Percentiles rank a stretch among this genome's conserved stretches.
phyloP scores from a whole-genome alignment of 2,797 vertebrate species.

The Mormyrus hasselquistii region DNA sequence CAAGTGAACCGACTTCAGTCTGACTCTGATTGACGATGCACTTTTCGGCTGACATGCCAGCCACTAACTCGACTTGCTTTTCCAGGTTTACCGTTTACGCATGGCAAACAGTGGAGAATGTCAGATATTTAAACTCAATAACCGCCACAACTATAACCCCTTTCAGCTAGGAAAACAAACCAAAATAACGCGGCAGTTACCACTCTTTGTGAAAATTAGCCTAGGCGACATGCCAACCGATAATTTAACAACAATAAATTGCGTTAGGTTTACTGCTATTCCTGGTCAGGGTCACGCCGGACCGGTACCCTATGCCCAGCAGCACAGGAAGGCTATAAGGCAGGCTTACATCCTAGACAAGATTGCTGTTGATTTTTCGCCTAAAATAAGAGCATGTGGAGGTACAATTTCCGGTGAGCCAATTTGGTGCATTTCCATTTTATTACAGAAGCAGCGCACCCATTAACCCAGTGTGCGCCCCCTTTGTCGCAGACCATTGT shows the following conservation, averaged over 20 bases:
- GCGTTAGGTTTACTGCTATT: neutral
- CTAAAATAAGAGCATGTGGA: neutral
- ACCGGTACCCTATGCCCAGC: neutral
- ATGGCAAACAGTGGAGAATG: neutral
- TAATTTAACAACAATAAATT: neutral
- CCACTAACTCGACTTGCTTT: neutral
- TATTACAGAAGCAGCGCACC: neutral
- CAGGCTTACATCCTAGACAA: neutral
- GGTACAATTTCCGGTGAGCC: neutral
- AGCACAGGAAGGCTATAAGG: neutral
- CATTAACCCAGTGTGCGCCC: neutral
- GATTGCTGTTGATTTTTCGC: neutral
- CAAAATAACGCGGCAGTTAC: neutral
- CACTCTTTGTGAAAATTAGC: neutral
- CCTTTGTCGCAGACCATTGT: neutral
- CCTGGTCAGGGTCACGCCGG: neutral
- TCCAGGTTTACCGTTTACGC: neutral
- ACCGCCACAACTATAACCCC: neutral
- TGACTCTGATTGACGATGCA: neutral
- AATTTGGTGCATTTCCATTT: neutral
- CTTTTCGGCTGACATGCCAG: neutral
- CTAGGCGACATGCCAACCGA: neutral
- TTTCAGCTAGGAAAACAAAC: neutral
- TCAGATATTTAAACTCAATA: neutral
- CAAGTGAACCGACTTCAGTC: neutral